Percentiles rank a stretch among this genome's conserved stretches.
Evolutionary conservation across 2,888 invertebrate species (phyloP).

Genomic region (Craniophora ligustri): DNA sequence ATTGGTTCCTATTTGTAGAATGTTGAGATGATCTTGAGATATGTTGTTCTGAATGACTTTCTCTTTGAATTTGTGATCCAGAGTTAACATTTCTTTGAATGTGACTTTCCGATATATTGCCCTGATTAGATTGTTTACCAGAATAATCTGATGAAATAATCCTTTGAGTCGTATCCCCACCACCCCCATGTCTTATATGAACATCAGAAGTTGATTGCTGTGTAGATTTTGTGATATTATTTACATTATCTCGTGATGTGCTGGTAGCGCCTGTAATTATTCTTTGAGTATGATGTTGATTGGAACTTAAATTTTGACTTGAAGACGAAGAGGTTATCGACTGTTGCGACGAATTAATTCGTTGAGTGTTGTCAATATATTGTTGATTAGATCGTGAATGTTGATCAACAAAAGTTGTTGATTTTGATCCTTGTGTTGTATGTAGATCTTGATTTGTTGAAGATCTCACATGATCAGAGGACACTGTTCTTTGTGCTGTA

Average conservation of each 20-base stretch:
- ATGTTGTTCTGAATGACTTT: constrained; percentile 65
- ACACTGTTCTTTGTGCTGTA: constrained; percentile 60
- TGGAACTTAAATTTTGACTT: constrained; percentile 54
- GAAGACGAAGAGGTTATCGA: constrained; percentile 55
- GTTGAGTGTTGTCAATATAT: constrained; percentile 51
- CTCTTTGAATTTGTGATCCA: constrained; percentile 58
- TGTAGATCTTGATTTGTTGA: constrained; percentile 59
- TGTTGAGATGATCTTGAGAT: constrained; percentile 71
- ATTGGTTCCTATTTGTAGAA: constrained; percentile 76
- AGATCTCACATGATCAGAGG: constrained; percentile 64
- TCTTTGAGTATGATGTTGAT: constrained; percentile 58
- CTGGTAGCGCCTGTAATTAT: constrained; percentile 53
- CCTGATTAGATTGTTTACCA: constrained; percentile 51
- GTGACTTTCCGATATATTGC: constrained; percentile 47
- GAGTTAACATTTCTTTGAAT: constrained; percentile 56
- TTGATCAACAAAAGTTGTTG: constrained; percentile 58
- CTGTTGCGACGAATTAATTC: constrained; percentile 58
- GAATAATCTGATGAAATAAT: constrained; percentile 64
- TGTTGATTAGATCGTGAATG: constrained; percentile 64
- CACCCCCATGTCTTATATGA: constrained; percentile 51
- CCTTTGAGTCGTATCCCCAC: constrained; percentile 65
- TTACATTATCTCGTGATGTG: constrained; percentile 55
- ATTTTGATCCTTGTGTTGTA: constrained; percentile 60
- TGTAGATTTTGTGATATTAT: constrained; percentile 60
- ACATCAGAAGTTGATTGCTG: constrained; percentile 60